These are phyloP conservation scores for Conistra vaccinii DNA, from an alignment of 2,888 invertebrate species.

Conservation along the genomic window DNA sequence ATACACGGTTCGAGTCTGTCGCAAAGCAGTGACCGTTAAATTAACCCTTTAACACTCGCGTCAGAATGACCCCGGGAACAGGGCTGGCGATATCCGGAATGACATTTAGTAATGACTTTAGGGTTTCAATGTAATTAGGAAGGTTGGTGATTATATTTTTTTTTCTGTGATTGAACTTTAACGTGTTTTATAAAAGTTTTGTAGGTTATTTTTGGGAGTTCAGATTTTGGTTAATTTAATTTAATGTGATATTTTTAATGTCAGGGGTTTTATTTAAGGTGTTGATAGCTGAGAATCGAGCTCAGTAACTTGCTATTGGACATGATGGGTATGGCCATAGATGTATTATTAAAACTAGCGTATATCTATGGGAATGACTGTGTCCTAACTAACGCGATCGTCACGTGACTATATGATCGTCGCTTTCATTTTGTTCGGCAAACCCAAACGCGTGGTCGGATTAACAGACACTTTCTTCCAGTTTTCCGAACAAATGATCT, in stretches of 20 bases:
- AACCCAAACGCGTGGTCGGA: too few species aligned
- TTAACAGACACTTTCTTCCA: too few species aligned
- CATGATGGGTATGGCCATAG: background rate
- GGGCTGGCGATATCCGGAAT: slow-evolving; percentile 65
- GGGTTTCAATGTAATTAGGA: slow-evolving; percentile 56
- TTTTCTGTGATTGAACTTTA: slow-evolving; percentile 38
- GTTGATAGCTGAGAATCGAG: background rate
- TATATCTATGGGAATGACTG: background rate
- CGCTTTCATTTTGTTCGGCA: too few species aligned
- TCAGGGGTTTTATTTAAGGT: too few species aligned
- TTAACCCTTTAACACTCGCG: slow-evolving; percentile 81
- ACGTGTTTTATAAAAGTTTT: slow-evolving; percentile 18
- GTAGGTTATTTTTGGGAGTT: background rate
- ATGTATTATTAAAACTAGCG: too few species aligned
- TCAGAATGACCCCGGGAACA: slow-evolving; percentile 72
- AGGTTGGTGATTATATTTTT: slow-evolving; percentile 45
- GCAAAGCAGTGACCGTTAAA: slow-evolving; percentile 80
- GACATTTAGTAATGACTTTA: slow-evolving; percentile 65
- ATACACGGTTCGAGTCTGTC: slow-evolving; percentile 61
- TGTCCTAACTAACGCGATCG: too few species aligned
- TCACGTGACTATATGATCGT: too few species aligned
- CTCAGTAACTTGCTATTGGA: background rate
- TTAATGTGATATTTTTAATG: background rate
- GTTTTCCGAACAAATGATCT: too few species aligned
- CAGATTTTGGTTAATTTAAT: background rate